A percentile compares a stretch with the other conserved stretches of the same genome.
phyloP scores from a whole-genome alignment of 2,113 vertebrate species.

The Halichoeres trimaculatus region DNA sequence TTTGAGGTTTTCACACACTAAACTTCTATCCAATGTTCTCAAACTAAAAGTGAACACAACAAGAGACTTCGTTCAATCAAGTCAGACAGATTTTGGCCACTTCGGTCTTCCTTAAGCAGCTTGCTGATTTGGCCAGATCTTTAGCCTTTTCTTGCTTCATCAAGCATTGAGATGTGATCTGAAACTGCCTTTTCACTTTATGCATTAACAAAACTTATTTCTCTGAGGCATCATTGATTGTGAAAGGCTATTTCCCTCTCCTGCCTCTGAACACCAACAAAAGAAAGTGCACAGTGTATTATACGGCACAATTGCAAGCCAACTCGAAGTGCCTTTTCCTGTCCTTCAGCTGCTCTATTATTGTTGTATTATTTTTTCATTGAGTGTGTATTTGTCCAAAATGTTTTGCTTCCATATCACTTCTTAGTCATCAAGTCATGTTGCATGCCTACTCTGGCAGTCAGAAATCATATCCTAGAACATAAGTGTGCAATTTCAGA shows the following conservation, averaged over 20 bases:
- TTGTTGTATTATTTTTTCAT: background rate
- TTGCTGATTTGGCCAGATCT: background rate
- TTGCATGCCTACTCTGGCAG: background rate
- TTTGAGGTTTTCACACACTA: background rate
- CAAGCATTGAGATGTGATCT: background rate
- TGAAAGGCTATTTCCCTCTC: slow-evolving; percentile 21
- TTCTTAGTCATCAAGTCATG: background rate
- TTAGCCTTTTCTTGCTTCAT: background rate
- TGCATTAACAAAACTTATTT: slow-evolving; percentile 19
- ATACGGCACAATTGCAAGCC: background rate
- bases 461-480: background rate
- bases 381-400: background rate
- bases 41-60: background rate
- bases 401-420: background rate
- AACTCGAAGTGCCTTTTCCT: slow-evolving; percentile 3
- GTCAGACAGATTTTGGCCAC: background rate
- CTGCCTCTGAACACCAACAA: slow-evolving; percentile 12
- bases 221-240: slow-evolving; percentile 21
- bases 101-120: background rate
- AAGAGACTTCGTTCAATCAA: background rate
- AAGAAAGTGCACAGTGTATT: slow-evolving; percentile 7
- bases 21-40: background rate
- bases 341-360: background rate
- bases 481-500: background rate
- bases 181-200: background rate